Conservation (phyloP, 2,888 invertebrate species). For the Morpho achilles region DNA sequence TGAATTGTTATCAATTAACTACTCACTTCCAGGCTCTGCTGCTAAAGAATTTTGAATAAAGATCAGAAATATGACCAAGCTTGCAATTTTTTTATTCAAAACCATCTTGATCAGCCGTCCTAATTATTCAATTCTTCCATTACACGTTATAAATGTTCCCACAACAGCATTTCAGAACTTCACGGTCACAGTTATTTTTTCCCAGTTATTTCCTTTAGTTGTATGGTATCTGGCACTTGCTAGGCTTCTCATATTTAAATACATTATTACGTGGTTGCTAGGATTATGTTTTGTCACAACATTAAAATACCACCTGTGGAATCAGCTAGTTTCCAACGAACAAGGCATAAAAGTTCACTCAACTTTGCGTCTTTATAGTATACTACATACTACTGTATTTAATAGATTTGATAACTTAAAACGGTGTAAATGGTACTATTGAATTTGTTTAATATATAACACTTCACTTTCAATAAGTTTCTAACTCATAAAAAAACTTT, state of each 20-base stretch:
- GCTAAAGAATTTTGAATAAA: conserved; percentile 39
- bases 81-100: conserved; percentile 43
- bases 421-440: not conserved
- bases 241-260: conserved; percentile 23
- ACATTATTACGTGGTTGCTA: conserved; percentile 60
- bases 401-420: conserved; percentile 9
- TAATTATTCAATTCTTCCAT: conserved; percentile 74
- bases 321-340: conserved; percentile 47
- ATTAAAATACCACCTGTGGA: conserved; percentile 64
- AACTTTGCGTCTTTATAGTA: conserved; percentile 51
- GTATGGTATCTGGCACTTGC: conserved; percentile 20
- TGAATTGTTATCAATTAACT: too few relatives aligned
- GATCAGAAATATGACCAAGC: conserved; percentile 43
- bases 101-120: conserved; percentile 67
- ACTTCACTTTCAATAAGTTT: conserved; percentile 3
- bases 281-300: conserved; percentile 66
- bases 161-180: conserved; percentile 26
- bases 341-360: conserved; percentile 67
- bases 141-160: conserved; percentile 41
- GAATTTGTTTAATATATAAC: conserved; percentile 1
- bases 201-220: conserved; percentile 2
- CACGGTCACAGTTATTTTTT: conserved; percentile 21
- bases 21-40: conserved; percentile 50
- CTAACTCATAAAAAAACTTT: conserved; percentile 38
- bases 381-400: conserved; percentile 9